Conservation (phyloP, 2,113 vertebrate species). For the Puntigrus tetrazona region DNA sequence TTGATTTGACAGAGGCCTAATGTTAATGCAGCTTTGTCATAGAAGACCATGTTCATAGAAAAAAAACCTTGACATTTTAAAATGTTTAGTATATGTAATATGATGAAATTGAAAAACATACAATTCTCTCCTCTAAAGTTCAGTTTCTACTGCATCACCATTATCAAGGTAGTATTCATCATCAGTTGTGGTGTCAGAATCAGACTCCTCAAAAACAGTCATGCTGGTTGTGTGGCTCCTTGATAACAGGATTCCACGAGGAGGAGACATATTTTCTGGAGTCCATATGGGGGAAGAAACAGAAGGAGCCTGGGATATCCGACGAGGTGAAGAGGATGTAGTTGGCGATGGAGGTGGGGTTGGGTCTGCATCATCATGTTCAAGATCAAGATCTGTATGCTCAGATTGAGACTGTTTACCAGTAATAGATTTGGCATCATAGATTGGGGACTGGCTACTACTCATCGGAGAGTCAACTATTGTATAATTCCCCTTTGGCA, state of each 20-base stretch:
- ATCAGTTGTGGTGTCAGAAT: conserved; percentile 86
- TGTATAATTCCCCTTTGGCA: conserved; percentile 20
- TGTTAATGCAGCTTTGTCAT: not conserved
- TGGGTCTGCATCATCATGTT: conserved; percentile 62
- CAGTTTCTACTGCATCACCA: conserved; percentile 72
- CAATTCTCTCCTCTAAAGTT: conserved; percentile 63
- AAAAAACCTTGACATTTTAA: not conserved
- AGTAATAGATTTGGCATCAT: not conserved
- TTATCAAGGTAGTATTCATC: conserved; percentile 90
- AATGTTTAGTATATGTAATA: not conserved
- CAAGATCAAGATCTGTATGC: conserved; percentile 22
- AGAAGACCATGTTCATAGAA: not conserved
- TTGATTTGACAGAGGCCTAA: not conserved
- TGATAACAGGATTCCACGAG: conserved; percentile 66
- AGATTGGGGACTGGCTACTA: not conserved
- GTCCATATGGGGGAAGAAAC: conserved; percentile 65
- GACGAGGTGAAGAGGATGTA: conserved; percentile 63
- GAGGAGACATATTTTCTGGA: conserved; percentile 68
- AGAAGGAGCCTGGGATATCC: conserved; percentile 67
- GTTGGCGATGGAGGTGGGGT: conserved; percentile 74
- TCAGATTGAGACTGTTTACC: not conserved
- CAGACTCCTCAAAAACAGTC: conserved; percentile 79
- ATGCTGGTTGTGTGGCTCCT: conserved; percentile 64
- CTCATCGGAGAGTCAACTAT: conserved; percentile 1
- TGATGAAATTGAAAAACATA: not conserved